A percentile compares a stretch with the other conserved stretches of the same genome.
Conservation (phyloP, 2,113 vertebrate genomes). For the Pao palembangensis region DNA sequence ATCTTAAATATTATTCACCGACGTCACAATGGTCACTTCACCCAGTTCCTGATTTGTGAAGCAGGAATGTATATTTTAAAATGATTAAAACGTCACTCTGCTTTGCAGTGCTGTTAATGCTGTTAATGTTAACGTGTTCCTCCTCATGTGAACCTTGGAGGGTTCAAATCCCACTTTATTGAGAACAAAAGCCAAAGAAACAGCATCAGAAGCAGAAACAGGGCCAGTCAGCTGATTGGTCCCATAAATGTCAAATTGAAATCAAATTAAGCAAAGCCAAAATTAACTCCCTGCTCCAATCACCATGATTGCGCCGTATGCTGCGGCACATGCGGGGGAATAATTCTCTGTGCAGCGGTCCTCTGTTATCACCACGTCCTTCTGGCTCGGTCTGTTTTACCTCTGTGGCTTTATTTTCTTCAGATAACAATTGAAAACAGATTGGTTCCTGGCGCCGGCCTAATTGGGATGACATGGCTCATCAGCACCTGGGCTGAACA, state of each 20-base stretch:
- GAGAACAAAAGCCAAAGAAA: not conserved
- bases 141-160: too few species aligned
- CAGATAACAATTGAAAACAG: constrained; percentile 49
- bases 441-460: constrained; percentile 47
- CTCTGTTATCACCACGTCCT: constrained; percentile 35
- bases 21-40: too few species aligned
- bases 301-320: constrained; percentile 16
- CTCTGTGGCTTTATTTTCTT: constrained; percentile 35
- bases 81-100: too few species aligned
- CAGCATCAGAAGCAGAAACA: too few species aligned
- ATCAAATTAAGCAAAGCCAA: constrained; percentile 1
- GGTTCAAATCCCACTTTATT: too few species aligned
- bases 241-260: constrained; percentile 7
- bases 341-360: constrained; percentile 23
- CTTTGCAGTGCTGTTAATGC: too few species aligned
- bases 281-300: constrained; percentile 19
- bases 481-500: constrained; percentile 51
- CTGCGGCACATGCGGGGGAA: constrained; percentile 8
- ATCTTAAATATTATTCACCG: too few species aligned
- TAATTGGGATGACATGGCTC: constrained; percentile 63
- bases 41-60: too few species aligned
- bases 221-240: not conserved
- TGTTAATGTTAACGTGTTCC: too few species aligned
- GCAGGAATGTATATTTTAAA: too few species aligned
- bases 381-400: constrained; percentile 6